These are phyloP conservation scores for Keiferia lycopersicella DNA, from an alignment of 2,888 invertebrate species.

Conservation along the genomic window DNA sequence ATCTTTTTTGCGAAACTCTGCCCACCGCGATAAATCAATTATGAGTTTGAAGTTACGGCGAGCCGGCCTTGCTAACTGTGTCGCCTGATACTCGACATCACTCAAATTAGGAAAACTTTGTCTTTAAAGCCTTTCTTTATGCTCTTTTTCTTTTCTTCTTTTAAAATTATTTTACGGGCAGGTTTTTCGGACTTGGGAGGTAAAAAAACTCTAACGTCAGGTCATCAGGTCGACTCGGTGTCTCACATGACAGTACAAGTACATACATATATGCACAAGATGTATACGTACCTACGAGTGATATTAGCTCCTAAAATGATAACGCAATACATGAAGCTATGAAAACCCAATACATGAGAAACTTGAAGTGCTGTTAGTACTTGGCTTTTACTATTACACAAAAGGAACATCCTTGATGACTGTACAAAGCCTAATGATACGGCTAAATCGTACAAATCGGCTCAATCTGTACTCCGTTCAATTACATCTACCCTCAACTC, in stretches of 20 bases:
- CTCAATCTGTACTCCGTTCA: background rate
- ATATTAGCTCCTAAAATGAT: too few relatives aligned
- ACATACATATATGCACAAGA: too few relatives aligned
- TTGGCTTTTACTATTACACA: too few relatives aligned
- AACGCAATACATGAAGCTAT: too few relatives aligned
- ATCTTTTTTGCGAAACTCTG: conserved; percentile 50
- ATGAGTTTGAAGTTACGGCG: conserved; percentile 46
- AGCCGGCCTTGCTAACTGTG: conserved; percentile 41
- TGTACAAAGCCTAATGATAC: background rate
- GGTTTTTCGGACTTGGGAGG: too few relatives aligned
- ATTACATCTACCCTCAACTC: background rate
- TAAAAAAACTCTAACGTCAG: too few relatives aligned
- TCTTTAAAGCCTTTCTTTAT: conserved; percentile 19
- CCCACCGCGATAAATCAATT: conserved; percentile 65
- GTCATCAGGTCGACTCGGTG: too few relatives aligned
- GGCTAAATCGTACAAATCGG: conserved; percentile 1
- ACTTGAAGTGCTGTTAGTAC: too few relatives aligned
- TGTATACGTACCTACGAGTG: too few relatives aligned
- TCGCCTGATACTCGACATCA: conserved; percentile 30
- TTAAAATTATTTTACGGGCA: background rate
- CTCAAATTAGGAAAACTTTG: conserved; percentile 25
- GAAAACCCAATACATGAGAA: too few relatives aligned
- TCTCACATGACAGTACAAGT: too few relatives aligned
- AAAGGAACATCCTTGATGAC: too few relatives aligned
- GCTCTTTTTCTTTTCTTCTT: background rate